phyloP scores from a whole-genome alignment of 2,113 vertebrate species.

The Pseudonaja textilis region DNA sequence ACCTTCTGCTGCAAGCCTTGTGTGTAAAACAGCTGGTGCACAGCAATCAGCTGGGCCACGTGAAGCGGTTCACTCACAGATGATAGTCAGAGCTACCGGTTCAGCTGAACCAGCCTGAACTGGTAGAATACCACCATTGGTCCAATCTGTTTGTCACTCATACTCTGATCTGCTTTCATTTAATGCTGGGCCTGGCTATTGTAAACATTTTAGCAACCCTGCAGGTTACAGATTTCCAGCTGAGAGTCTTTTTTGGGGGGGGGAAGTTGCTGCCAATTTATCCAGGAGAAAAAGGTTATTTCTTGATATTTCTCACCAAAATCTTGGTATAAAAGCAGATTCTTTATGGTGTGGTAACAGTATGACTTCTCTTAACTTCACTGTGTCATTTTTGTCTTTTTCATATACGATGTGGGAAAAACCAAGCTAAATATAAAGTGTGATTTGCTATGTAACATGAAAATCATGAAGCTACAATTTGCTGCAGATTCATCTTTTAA shows the following conservation, averaged over 20 bases:
- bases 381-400: not conserved
- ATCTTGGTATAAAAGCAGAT: not conserved
- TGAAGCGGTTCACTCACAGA: too few species aligned
- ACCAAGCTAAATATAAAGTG: not conserved
- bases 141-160: not conserved
- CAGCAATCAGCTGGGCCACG: too few species aligned
- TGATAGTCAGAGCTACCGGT: too few species aligned
- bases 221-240: not conserved
- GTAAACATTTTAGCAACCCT: constrained; percentile 4
- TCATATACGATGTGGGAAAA: not conserved
- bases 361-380: not conserved
- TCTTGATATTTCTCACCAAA: not conserved
- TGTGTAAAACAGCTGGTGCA: too few species aligned
- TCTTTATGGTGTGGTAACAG: not conserved
- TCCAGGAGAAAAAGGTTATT: not conserved
- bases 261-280: not conserved
- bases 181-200: not conserved
- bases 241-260: not conserved
- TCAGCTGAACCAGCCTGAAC: too few species aligned
- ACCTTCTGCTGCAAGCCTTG: too few species aligned
- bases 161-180: not conserved
- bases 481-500: not conserved
- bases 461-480: not conserved
- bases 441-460: not conserved
- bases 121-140: too few species aligned